Percentiles rank a stretch among this genome's conserved stretches.
Evolutionary conservation across 2,888 invertebrate genomes (phyloP).

Genomic region (Cryptocephalus primarius): DNA sequence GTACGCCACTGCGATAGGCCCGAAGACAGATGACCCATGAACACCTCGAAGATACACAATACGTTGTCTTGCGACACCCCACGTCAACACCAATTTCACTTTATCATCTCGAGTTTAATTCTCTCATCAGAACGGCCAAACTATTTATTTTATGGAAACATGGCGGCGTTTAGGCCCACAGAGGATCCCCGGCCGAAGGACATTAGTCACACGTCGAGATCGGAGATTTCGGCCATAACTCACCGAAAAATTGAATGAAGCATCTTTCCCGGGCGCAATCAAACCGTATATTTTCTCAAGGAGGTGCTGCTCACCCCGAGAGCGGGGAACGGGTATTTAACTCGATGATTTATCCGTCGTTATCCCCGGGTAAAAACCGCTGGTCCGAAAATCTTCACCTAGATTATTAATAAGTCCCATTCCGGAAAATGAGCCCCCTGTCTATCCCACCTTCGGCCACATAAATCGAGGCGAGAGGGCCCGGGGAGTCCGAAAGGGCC

Average conservation of each 20-base stretch:
- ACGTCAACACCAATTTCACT: constrained; percentile 6
- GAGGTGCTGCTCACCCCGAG: no score
- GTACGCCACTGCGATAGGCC: constrained; percentile 3
- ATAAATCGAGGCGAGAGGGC: constrained; percentile 22
- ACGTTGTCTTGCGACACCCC: constrained; percentile 6
- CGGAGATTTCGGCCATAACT: constrained; percentile 5
- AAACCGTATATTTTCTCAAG: no score
- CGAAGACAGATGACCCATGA: constrained; percentile 8
- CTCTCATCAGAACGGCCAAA: constrained; percentile 3
- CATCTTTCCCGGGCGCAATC: not conserved
- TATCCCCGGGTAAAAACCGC: no score
- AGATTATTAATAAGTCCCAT: not conserved
- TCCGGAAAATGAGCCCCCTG: not conserved
- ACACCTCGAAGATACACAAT: constrained; percentile 8
- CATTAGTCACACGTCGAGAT: constrained; percentile 3
- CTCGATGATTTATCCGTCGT: no score
- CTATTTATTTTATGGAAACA: constrained; percentile 5
- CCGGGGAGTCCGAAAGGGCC: constrained; percentile 32
- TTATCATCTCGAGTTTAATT: constrained; percentile 7
- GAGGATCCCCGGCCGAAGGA: constrained; percentile 2
- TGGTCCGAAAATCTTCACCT: not conserved
- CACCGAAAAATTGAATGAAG: constrained; percentile 4
- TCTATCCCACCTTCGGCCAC: constrained; percentile 5
- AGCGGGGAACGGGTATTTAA: no score
- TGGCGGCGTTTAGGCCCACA: constrained; percentile 1